phyloP scores from a whole-genome alignment of 2,113 vertebrate species.

The Delphinapterus leucas region DNA sequence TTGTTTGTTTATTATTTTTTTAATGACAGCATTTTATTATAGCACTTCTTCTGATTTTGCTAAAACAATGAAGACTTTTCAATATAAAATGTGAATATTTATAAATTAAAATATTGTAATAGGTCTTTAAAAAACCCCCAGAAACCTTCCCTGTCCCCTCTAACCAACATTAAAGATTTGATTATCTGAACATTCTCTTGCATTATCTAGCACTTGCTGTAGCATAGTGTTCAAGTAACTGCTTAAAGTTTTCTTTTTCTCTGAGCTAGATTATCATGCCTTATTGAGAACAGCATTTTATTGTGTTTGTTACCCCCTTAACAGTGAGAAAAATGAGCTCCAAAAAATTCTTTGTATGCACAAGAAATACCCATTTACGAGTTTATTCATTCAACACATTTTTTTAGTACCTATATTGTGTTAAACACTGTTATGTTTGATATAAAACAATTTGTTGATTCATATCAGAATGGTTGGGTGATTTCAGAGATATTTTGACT shows the following conservation, averaged over 20 bases:
- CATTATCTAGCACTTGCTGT: background rate
- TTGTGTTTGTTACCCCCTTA: background rate
- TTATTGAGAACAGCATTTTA: background rate
- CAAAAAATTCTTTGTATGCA: background rate
- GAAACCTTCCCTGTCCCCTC: background rate
- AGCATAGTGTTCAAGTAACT: background rate
- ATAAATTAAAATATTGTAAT: background rate
- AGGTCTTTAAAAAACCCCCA: background rate
- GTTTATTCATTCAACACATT: background rate
- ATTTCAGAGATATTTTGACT: background rate
- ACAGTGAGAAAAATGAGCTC: background rate
- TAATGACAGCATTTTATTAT: background rate
- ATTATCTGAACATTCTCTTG: background rate
- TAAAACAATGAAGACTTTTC: background rate
- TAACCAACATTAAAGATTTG: background rate
- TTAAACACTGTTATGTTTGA: background rate
- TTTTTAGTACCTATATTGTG: background rate
- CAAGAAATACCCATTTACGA: background rate
- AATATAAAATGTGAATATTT: background rate
- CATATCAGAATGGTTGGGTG: background rate
- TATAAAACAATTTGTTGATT: background rate
- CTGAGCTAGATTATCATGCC: background rate
- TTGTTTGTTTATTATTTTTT: too few relatives aligned
- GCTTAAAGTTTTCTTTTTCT: background rate
- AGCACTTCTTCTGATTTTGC: background rate